phyloP scores from a whole-genome alignment of 2,113 vertebrate species.

The Crocuta crocuta region DNA sequence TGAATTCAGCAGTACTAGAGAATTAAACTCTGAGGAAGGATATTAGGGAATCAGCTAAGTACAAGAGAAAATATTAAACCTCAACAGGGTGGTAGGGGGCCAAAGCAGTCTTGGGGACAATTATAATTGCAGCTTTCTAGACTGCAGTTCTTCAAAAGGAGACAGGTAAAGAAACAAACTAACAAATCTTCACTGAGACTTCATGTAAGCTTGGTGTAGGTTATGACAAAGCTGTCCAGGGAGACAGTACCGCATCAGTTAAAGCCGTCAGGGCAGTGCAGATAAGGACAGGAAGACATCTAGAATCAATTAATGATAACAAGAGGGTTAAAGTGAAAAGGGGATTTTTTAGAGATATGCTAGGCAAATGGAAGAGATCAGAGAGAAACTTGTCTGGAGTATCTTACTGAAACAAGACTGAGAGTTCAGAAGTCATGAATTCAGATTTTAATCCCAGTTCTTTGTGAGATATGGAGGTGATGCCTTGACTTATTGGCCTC shows the following conservation, averaged over 20 bases:
- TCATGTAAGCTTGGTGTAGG: background rate
- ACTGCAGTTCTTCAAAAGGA: background rate
- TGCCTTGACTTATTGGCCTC: slow-evolving; percentile 60
- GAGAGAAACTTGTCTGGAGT: slow-evolving; percentile 51
- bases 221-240: background rate
- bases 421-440: slow-evolving; percentile 76
- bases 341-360: slow-evolving; percentile 70
- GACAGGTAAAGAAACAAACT: background rate
- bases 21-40: slow-evolving; percentile 55
- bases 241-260: slow-evolving; percentile 59
- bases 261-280: slow-evolving; percentile 65
- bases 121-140: background rate
- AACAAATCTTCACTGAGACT: background rate
- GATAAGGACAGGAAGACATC: slow-evolving; percentile 77
- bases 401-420: slow-evolving; percentile 50
- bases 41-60: slow-evolving; percentile 59
- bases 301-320: slow-evolving; percentile 79
- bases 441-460: slow-evolving; percentile 75
- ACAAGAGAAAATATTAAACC: slow-evolving; percentile 62
- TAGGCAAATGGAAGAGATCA: slow-evolving; percentile 62
- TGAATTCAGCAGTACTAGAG: background rate
- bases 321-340: slow-evolving; percentile 69
- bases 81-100: background rate
- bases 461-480: slow-evolving; percentile 65
- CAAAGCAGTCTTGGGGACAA: background rate